Evolutionary conservation across 1,140 invertebrate genomes (phyloP).

Genomic region (Sycophila sp.): DNA sequence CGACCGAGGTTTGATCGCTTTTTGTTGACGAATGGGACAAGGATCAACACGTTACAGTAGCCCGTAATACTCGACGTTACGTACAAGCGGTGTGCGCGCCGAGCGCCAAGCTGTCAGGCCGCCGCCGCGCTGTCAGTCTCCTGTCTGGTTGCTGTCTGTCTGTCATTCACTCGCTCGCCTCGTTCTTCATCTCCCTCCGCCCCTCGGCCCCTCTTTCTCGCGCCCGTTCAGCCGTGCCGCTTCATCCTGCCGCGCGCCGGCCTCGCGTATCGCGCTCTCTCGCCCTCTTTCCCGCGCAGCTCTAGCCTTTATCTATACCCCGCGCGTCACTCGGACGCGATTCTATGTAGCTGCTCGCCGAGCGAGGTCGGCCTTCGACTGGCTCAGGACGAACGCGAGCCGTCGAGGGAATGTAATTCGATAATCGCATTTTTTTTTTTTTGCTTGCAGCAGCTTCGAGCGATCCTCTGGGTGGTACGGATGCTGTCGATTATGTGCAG

Average conservation of each 20-base stretch:
- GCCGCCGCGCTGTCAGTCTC: constrained; percentile 60
- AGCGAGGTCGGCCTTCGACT: background rate
- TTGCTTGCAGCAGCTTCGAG: background rate
- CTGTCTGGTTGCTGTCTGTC: constrained; percentile 63
- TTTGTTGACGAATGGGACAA: constrained; percentile 57
- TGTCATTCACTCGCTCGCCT: constrained; percentile 55
- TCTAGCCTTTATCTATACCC: constrained; percentile 8
- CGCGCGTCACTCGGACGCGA: background rate
- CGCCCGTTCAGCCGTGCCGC: background rate
- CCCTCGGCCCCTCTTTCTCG: constrained; percentile 5
- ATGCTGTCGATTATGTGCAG: no score
- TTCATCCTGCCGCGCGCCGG: constrained; percentile 16
- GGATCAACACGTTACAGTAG: constrained; percentile 60
- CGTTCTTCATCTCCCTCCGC: constrained; percentile 45
- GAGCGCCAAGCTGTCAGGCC: constrained; percentile 58
- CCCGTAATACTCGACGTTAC: constrained; percentile 55
- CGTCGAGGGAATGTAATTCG: background rate
- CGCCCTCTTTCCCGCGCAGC: constrained; percentile 12
- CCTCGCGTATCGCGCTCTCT: constrained; percentile 2
- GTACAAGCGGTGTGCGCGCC: constrained; percentile 41
- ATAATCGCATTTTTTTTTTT: constrained; percentile 12
- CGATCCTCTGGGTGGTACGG: no score
- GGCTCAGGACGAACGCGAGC: background rate
- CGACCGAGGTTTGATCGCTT: constrained; percentile 45
- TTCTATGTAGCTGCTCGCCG: no score